Base-by-base conservation (phyloP, 2,888 invertebrate genomes). In the Dermolepida albohirtum region DNA sequence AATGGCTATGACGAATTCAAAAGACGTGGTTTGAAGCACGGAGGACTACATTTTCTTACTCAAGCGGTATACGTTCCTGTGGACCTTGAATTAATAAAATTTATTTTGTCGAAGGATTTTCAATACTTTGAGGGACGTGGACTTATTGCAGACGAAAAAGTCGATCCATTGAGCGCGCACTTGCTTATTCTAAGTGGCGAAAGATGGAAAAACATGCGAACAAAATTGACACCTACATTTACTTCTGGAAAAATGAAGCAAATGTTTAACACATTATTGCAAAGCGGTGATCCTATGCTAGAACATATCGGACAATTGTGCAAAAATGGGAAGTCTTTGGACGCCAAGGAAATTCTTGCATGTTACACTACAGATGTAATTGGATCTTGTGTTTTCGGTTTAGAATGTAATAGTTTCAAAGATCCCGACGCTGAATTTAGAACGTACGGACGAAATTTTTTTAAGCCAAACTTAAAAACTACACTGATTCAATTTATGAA, bases 31-130 rank as follows among this genome's bases (percentile, higher is more conserved):
- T 16, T 22, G 6, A 16, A 11, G n/a, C 55, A 55, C 22, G 55
- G 55, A 1, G 55, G 55, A 22, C 41, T 55, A 16, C 41, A 55
- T 12, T 40, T 55, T n/a, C 41, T 55, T 41, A 55, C 55, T 1
- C 39, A 41, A 41, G 22, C 55, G 0, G 17, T 41, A 6, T 43
- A 55, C 22, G 41, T 55, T n/a, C 55, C 55, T 0, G 17, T 55
- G 11, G 41, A 43, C 12, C 1, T 17, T 2, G 55, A 55, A 22
- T 17, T 55, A 27, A n/a, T 41, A 41, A 55, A 41, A 17, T 7
- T 10, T n/a, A 22, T 55, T 11, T 17, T 55, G 27, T n/a, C 39
- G 2, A 17, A 22, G 16, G 55, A 55, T 17, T 41, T 17, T 17
- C 41, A 55, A 10, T 11, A 55, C 17, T 55, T 55, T 16, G 41